Evolutionary conservation across 1,140 invertebrate species (phyloP), one percentile per base, ranked within the genome.

Genomic region (Zaprionus davidi): DNA sequence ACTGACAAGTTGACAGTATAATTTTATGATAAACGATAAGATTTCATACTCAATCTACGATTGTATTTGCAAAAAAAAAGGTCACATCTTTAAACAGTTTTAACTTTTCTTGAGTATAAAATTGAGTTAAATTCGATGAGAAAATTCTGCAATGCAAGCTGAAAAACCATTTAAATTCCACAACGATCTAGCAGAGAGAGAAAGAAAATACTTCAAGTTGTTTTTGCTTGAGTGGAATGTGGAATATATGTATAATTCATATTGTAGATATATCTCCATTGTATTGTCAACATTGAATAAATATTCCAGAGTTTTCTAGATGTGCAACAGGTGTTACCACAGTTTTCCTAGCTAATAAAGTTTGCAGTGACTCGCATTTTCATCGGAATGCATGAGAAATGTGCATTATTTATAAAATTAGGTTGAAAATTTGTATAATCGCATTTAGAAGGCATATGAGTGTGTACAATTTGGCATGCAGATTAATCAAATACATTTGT

Each of bases 401-500:
- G 46, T 51, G 46, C 46, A 51, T 51, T 12, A 24, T 24, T 24
- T 13, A 13, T 24, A 51, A 51, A 51, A 24, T 24, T 51, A 24
- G 46, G 46, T 51, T 51, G 12, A 51, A 51, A 12, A 13, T 24
- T 17, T 46, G n/a, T 51, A 4, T 2, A 13, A n/a, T 51, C 20
- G n/a, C 20, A 41, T n/a, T 5, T 41, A 41, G 13, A 51, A 22
- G 9, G 15, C 20, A 41, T 41, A 41, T 41, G 46, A 17, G 3
- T 49, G 3, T 11, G 46, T 49, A 41, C 38, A 1, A 46, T 46
- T 44, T 44, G 41, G 60, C 72, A 67, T 31, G 49, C 53, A 68
- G 49, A 85, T 80, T 76, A 70, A 88, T 86, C 66, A 88, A 62
- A 82, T 56, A 56, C 59, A 65, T 53, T 70, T 64, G 5, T 24